Base-by-base conservation (phyloP, 2,888 invertebrate genomes). In the Caenorhabditis imperialis region DNA sequence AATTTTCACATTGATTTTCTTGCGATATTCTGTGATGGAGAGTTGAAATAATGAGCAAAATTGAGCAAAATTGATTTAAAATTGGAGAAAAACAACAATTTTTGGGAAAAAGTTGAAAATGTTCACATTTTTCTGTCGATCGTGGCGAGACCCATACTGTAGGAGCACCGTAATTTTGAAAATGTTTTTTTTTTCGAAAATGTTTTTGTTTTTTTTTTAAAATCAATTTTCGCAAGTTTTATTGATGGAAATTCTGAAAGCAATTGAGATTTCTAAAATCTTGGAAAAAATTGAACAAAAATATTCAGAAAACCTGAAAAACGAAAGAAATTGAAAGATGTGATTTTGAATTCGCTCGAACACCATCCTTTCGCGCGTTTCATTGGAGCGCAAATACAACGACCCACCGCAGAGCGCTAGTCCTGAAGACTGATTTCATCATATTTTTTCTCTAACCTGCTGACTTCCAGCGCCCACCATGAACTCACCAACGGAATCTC, bases 291-390 rank as follows among this genome's bases (percentile, higher is more conserved):
- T 5, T 5, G 7, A 27, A 47, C 16, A 12, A 12, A n/a, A 27
- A 27, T 7, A 16, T 16, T 7, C 14, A 1, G 16, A 27, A 38
- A 8, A 2, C 25, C 8, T 23, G 6, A 8, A 27, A 25, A 53
- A 14, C 2, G 12, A 16, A 40, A 7, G 25, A 7, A 30, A 14
- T 5, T 25, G 44, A 33, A 33, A 20, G 20, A 18, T 18, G 27
- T 10, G n/a, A 10, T 33, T 20, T 61, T 61, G 12, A 22, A 61
- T n/a, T 48, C 1, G 14, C 1, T 2, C 38, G 8, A n/a, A n/a
- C n/a, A n/a, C n/a, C n/a, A n/a, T n/a, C n/a, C 27, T 54, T 63
- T 63, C 63, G 63, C 63, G 63, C 63, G 63, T 40, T 54, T 53
- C 45, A 23, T 1, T 47, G n/a, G 63, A 54, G 63, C 63, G 63